Percentiles rank a stretch among this genome's conserved stretches.
Conservation (phyloP, 2,888 invertebrate species). For the Axea sp. region DNA sequence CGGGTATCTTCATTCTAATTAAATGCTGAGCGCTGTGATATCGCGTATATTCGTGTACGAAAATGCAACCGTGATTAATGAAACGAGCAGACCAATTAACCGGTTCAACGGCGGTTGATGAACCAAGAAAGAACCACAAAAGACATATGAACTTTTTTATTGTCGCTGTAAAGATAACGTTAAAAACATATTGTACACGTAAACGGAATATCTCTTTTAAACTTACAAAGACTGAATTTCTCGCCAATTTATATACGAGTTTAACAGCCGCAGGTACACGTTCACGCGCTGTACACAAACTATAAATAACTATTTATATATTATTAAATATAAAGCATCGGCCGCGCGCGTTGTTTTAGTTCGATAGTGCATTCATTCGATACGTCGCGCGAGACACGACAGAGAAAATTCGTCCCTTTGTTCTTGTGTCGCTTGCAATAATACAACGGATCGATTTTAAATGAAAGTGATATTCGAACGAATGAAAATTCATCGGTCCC, state of each 20-base stretch:
- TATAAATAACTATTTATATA: conserved; percentile 70
- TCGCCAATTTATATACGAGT: conserved; percentile 75
- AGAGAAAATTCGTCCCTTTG: conserved; percentile 9
- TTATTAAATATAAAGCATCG: conserved; percentile 64
- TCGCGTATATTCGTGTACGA: conserved; percentile 74
- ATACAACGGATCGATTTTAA: conserved; percentile 11
- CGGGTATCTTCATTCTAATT: conserved; percentile 70
- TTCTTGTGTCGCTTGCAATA: conserved; percentile 30
- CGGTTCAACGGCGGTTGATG: conserved; percentile 1
- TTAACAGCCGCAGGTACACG: conserved; percentile 69
- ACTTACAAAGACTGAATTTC: conserved; percentile 76
- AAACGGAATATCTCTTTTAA: conserved; percentile 74
- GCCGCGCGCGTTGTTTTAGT: conserved; percentile 63
- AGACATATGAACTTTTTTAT: conserved; percentile 62
- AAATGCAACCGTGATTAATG: conserved; percentile 8
- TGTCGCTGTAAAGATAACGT: conserved; percentile 71
- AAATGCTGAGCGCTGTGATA: conserved; percentile 79
- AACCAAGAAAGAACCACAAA: too few species aligned
- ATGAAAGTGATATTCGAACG: conserved; percentile 6
- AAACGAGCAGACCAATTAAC: conserved; percentile 9
- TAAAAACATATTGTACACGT: conserved; percentile 73
- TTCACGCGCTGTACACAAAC: conserved; percentile 65
- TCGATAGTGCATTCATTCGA: conserved; percentile 58
- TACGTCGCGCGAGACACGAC: conserved; percentile 31
- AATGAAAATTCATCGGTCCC: not conserved